These are phyloP conservation scores for Notolabrus celidotus DNA, from an alignment of 2,797 vertebrate species.

Conservation along the genomic window DNA sequence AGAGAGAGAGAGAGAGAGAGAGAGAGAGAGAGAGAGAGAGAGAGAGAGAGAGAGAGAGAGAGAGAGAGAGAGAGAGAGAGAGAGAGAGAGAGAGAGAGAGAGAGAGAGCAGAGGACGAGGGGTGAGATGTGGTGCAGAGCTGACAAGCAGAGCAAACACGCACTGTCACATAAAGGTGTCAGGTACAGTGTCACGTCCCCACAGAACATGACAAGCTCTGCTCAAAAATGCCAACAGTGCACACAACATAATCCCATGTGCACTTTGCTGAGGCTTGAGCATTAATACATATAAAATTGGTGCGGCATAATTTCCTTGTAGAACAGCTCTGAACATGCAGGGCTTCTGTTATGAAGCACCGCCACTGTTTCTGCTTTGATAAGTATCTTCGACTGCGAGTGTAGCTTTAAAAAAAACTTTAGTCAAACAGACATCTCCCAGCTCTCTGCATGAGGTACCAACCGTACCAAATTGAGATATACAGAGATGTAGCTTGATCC, in stretches of 20 bases:
- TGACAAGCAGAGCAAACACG: slow-evolving; percentile 34
- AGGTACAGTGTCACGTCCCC: slow-evolving; percentile 31
- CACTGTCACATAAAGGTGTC: slow-evolving; percentile 29
- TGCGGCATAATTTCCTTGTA: slow-evolving; percentile 24
- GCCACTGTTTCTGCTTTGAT: slow-evolving; percentile 46
- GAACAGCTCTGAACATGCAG: slow-evolving; percentile 15
- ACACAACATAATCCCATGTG: not conserved
- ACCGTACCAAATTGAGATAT: slow-evolving; percentile 53
- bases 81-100: slow-evolving; percentile 1
- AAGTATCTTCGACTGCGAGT: slow-evolving; percentile 31
- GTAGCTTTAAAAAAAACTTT: slow-evolving; percentile 16
- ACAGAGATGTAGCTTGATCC: slow-evolving; percentile 47
- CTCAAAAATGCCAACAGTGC: not conserved
- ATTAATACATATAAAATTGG: slow-evolving; percentile 22
- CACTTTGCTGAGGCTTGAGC: not conserved
- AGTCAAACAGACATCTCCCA: slow-evolving; percentile 56
- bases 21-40: slow-evolving; percentile 10
- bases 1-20: not conserved
- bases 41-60: slow-evolving; percentile 4
- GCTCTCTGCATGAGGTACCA: slow-evolving; percentile 50
- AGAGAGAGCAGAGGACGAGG: slow-evolving; percentile 27
- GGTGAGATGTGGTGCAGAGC: slow-evolving; percentile 62
- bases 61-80: slow-evolving; percentile 10
- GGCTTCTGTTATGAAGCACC: slow-evolving; percentile 44
- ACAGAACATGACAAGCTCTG: not conserved